Evolutionary conservation across 92 coral and sea anemone species (phyloP), one percentile per base, ranked within the genome.

Genomic region (Umimayanthus chanpuru): DNA sequence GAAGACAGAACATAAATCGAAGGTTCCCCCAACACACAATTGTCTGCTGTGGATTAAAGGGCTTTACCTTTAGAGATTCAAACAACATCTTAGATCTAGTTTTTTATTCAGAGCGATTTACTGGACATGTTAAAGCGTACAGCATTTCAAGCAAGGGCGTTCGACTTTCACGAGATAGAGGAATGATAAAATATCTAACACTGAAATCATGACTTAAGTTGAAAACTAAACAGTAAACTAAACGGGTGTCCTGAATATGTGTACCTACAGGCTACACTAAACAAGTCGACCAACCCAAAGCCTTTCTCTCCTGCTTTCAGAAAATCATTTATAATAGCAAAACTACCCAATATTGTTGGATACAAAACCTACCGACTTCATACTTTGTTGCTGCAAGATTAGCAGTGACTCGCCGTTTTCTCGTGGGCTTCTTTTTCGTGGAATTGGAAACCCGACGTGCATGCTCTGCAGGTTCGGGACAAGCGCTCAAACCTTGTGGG

Each of bases 301-400:
- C 50, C 84, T 58, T 21, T 44, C 36, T 80, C 21, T 26, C 58
- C 25, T 76, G 41, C 40, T 14, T 67, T n/a, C n/a, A 32, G 56
- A 32, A 47, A 16, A 32, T 49, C 26, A 20, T 49, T 25, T 7
- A 30, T 76, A 77, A 43, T 67, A n/a, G 8, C 39, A 40, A 41
- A 9, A 61, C 65, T 29, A 28, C n/a, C 18, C 44, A 12, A 43
- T 18, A 21, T 20, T 20, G 23, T 28, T 20, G 50, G 39, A 10
- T 32, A 26, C 2, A 64, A 68, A n/a, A 64, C 99, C 89, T 88
- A 97, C 99, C 99, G 65, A 97, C 92, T 73, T 92, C 95, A 85
- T 97, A 97, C 50, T 97, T 97, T 50, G 99, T 97, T 65, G 93
- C 98, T 47, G 98, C 86, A 15, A 97, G 89, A 84, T 97, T 97